Base-by-base conservation (phyloP, 2,797 vertebrate genomes). In the Coccyzus lansbergi region DNA sequence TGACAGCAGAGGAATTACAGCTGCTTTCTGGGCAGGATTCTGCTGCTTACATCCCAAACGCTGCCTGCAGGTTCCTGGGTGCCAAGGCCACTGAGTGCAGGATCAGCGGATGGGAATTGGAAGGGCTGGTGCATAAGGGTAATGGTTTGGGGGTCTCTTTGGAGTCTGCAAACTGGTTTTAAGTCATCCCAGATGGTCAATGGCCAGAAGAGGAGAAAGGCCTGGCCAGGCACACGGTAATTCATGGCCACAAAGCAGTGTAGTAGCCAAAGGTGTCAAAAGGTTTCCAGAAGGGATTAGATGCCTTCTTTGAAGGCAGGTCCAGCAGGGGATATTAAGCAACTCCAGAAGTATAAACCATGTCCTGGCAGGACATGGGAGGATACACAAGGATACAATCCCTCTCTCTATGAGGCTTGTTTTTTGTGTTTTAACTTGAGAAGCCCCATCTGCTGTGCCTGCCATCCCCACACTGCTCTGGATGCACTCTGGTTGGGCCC, bases 231-330 rank as follows among this genome's bases (percentile, higher is more conserved):
- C 64, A 24, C 28, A 2, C 2, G 1, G 14, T 74, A 77, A 83
- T 64, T 80, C 89, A 49, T 40, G 56, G 79, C 82, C 82, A 71
- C 17, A 13, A 36, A 65, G 58, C 8, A 42, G 49, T 22, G 29
- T 12, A 38, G 82, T 31, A 92, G 85, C 89, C 82, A 89, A 75
- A 85, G 71, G 78, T 51, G 78, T 88, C 33, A 53, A 53, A 83
- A 80, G 29, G 64, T 60, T 95, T 93, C 86, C 79, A 64, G 64
- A 48, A 88, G 33, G 71, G 79, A 91, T 96, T 93, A 87, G 84
- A 38, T 52, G 58, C 19, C 2, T 14, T 17, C 88, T 96, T 87
- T 83, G 91, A 91, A 94, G 68, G 56, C 53, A 83, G 42, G 46
- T 80, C 82, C 86, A 93, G 51, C 52, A 70, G 49, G 36, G 72